Evolutionary conservation across 2,888 invertebrate genomes (phyloP).

Genomic region (Cybosia mesomella): DNA sequence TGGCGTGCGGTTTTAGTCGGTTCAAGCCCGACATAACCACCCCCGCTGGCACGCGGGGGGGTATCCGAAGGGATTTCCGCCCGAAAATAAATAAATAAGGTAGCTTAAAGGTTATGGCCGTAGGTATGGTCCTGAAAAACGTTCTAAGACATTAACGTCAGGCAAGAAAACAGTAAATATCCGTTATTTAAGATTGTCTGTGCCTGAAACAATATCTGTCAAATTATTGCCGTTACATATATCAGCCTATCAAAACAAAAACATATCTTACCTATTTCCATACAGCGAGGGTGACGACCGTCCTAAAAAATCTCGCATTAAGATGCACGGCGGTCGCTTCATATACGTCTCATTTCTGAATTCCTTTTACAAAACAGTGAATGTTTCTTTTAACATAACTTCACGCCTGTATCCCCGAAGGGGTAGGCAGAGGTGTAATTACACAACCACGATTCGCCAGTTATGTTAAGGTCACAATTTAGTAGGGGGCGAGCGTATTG

Average conservation of each 20-base stretch:
- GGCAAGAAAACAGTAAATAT: background rate
- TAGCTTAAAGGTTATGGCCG: too few relatives aligned
- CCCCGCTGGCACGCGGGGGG: too few relatives aligned
- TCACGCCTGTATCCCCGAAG: too few relatives aligned
- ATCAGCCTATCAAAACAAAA: background rate
- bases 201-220: background rate
- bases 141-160: background rate
- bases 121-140: background rate
- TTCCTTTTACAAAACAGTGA: background rate
- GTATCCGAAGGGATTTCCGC: too few relatives aligned
- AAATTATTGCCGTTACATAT: background rate
- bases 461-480: too few relatives aligned
- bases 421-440: too few relatives aligned
- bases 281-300: constrained; percentile 32
- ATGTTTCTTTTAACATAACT: too few relatives aligned
- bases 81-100: too few relatives aligned
- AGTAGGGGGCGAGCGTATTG: too few relatives aligned
- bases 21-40: too few relatives aligned
- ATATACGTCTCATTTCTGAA: background rate
- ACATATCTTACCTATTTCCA: constrained; percentile 8
- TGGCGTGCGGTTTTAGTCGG: too few relatives aligned
- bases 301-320: constrained; percentile 30
- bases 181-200: background rate
- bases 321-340: constrained; percentile 34
- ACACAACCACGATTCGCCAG: too few relatives aligned